Evolutionary conservation across 2,113 vertebrate species (phyloP).

Genomic region (Pangasianodon hypophthalmus): DNA sequence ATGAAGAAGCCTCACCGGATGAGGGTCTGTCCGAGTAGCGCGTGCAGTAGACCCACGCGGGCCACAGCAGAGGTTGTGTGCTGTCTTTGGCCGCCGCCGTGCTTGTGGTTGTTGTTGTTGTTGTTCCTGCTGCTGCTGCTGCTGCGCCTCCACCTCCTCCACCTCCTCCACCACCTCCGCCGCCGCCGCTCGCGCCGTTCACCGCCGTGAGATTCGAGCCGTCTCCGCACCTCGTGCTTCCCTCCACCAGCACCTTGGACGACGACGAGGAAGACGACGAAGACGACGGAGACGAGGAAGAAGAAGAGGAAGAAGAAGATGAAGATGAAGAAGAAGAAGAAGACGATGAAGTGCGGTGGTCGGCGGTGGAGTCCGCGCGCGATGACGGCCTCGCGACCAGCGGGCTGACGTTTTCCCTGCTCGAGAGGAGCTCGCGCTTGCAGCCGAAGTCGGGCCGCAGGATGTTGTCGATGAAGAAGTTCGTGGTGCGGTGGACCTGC

Average conservation of each 20-base stretch:
- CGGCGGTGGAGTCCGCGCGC: constrained; percentile 79
- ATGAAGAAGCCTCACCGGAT: constrained; percentile 85
- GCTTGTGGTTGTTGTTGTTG: background rate
- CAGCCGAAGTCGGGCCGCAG: constrained; percentile 94
- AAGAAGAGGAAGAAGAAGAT: constrained; percentile 66
- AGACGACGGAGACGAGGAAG: constrained; percentile 62
- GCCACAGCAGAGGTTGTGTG: constrained; percentile 87
- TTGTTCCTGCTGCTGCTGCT: background rate
- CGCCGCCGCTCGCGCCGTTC: constrained; percentile 79
- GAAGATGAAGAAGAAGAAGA: constrained; percentile 70
- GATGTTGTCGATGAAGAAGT: constrained; percentile 98
- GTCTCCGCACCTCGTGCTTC: constrained; percentile 80
- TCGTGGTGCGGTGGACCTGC: constrained; percentile 86
- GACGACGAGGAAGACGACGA: constrained; percentile 59
- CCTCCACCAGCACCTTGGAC: constrained; percentile 71
- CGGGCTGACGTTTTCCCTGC: constrained; percentile 83
- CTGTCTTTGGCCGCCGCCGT: constrained; percentile 77
- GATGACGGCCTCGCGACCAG: constrained; percentile 76
- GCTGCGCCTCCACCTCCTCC: constrained; percentile 41
- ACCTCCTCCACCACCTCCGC: background rate
- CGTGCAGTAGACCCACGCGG: constrained; percentile 98
- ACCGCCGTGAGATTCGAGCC: constrained; percentile 81
- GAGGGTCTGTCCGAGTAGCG: constrained; percentile 96
- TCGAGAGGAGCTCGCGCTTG: constrained; percentile 79
- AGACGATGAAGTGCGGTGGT: constrained; percentile 83